Percentiles rank a stretch among this genome's conserved stretches.
These are phyloP conservation scores for Onychorhynchus coronatus DNA, from an alignment of 2,113 vertebrate genomes.

Conservation along the genomic window DNA sequence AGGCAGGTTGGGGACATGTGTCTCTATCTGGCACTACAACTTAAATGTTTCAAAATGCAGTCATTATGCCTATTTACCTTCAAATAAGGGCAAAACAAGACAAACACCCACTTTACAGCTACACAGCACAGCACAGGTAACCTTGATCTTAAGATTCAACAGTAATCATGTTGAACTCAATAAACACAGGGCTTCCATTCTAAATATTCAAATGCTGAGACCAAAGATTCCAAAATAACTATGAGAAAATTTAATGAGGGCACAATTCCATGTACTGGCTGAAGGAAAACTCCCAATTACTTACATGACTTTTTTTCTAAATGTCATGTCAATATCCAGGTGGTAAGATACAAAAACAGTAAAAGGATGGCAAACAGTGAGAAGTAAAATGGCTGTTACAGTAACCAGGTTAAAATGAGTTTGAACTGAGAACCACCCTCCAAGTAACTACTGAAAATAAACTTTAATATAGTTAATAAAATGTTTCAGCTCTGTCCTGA, in stretches of 20 bases:
- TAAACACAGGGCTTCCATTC: background rate
- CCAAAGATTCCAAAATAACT: background rate
- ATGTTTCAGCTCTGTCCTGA: background rate
- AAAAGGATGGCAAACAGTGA: background rate
- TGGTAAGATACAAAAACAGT: background rate
- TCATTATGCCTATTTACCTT: background rate
- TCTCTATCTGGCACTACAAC: background rate
- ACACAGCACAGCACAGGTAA: background rate
- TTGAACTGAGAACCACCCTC: background rate
- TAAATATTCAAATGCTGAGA: background rate
- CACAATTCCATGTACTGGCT: background rate
- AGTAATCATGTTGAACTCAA: background rate
- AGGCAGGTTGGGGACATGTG: rapidly evolving
- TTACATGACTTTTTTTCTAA: background rate
- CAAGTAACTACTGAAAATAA: background rate
- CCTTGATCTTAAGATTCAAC: background rate
- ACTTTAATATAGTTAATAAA: background rate
- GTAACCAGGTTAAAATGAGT: background rate
- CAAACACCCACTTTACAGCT: background rate
- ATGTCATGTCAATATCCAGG: background rate
- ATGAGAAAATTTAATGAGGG: background rate
- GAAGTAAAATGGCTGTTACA: background rate
- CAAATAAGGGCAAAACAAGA: background rate
- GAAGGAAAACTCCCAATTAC: background rate
- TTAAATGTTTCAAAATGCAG: background rate